phyloP scores from a whole-genome alignment of 2,888 invertebrate genomes.

The Malthinus flaveolus region DNA sequence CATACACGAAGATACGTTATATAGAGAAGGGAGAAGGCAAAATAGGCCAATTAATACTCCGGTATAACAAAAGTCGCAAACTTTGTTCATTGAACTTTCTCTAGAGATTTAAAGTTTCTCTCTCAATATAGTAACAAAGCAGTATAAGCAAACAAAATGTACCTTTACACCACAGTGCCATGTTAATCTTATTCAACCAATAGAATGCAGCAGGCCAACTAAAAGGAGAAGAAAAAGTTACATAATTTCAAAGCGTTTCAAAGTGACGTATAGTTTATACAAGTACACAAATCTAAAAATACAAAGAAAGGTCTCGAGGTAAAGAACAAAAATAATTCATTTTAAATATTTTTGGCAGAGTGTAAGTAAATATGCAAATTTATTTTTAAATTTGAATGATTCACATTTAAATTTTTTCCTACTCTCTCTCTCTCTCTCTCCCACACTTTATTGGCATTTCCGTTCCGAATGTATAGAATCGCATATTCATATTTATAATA shows the following conservation, averaged over 20 bases:
- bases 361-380: conserved; percentile 10
- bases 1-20: too few species aligned
- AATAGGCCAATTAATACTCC: not conserved
- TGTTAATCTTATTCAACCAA: not conserved
- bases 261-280: not conserved
- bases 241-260: too few species aligned
- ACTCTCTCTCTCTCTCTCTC: not conserved
- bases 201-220: not conserved
- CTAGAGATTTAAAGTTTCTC: conserved; percentile 12
- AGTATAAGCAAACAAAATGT: conserved; percentile 11
- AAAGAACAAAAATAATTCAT: conserved; percentile 2
- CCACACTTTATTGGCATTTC: conserved; percentile 11
- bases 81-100: conserved; percentile 10
- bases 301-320: not conserved
- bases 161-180: not conserved
- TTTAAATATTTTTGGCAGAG: conserved; percentile 10
- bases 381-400: conserved; percentile 15
- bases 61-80: not conserved
- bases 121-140: conserved; percentile 6
- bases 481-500: not conserved
- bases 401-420: not conserved
- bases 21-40: too few species aligned
- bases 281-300: not conserved
- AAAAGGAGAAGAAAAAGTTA: not conserved
- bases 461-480: conserved; percentile 3